Evolutionary conservation across 2,888 invertebrate genomes (phyloP).

Genomic region (Lottia gigantea): DNA sequence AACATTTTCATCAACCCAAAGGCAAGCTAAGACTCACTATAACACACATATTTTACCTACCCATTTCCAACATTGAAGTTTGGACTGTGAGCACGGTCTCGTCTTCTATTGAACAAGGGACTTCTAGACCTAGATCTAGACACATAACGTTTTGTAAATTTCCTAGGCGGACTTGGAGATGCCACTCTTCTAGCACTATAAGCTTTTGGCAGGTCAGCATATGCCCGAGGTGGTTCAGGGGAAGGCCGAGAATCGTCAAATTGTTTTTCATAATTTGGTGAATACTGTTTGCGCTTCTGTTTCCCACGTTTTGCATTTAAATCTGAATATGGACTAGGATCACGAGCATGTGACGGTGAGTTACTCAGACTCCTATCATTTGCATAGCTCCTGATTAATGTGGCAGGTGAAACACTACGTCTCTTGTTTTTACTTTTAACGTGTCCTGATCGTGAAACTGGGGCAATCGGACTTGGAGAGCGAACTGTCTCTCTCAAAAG

Average conservation of each 20-base stretch:
- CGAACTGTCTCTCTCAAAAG: background rate
- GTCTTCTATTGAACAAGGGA: slow-evolving; percentile 29
- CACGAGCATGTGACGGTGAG: slow-evolving; percentile 45
- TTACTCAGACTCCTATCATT: slow-evolving; percentile 51
- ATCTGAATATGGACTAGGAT: slow-evolving; percentile 42
- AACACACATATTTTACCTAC: no score
- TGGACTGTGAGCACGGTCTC: slow-evolving; percentile 39
- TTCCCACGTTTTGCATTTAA: slow-evolving; percentile 41
- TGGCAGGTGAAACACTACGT: slow-evolving; percentile 34
- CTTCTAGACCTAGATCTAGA: slow-evolving; percentile 42
- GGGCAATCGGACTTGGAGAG: background rate
- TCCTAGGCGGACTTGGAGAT: slow-evolving; percentile 23
- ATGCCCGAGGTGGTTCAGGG: slow-evolving; percentile 39
- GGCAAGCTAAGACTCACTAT: no score
- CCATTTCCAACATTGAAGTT: slow-evolving; percentile 12
- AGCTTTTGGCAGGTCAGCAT: slow-evolving; percentile 54
- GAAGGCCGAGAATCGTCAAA: slow-evolving; percentile 16
- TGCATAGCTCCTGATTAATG: slow-evolving; percentile 42
- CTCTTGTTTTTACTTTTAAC: slow-evolving; percentile 16
- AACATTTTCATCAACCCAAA: no score
- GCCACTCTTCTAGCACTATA: slow-evolving; percentile 30
- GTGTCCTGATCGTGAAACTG: slow-evolving; percentile 12
- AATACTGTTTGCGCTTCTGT: slow-evolving; percentile 36
- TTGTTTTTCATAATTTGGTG: slow-evolving; percentile 22
- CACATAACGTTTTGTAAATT: slow-evolving; percentile 39